phyloP scores from a whole-genome alignment of 2,888 invertebrate species.

The Pantelozetes paolii region DNA sequence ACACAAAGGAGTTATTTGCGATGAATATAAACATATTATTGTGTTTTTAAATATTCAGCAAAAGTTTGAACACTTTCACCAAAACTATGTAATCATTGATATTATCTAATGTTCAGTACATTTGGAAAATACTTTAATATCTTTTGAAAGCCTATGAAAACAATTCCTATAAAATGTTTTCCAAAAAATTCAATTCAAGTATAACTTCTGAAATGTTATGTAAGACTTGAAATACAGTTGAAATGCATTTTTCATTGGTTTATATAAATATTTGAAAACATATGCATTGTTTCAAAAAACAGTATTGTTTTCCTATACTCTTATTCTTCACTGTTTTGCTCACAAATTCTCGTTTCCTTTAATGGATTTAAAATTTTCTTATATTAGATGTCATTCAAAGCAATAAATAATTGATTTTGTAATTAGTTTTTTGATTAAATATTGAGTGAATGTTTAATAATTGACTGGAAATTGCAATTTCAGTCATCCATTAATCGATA shows the following conservation, averaged over 20 bases:
- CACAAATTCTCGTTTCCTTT: background rate
- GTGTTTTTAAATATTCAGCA: no score
- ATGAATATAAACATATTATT: no score
- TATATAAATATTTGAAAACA: background rate
- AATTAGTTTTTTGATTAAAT: background rate
- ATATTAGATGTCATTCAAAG: background rate
- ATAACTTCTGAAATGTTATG: no score
- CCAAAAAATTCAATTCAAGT: no score
- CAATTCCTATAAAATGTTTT: no score
- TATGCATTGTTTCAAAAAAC: background rate
- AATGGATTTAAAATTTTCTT: constrained; percentile 4
- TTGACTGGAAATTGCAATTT: constrained; percentile 7
- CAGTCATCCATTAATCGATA: background rate
- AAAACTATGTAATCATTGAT: no score
- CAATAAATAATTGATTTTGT: background rate
- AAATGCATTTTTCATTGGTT: constrained; percentile 2
- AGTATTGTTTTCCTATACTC: background rate
- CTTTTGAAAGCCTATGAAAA: no score
- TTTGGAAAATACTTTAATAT: no score
- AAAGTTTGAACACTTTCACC: no score
- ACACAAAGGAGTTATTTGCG: no score
- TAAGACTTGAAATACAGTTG: background rate
- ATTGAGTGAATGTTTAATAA: constrained; percentile 12
- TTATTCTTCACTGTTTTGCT: background rate
- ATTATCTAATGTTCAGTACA: no score